These are phyloP conservation scores for Chaetogeoica ovagalla DNA, from an alignment of 2,888 invertebrate genomes.

Conservation along the genomic window DNA sequence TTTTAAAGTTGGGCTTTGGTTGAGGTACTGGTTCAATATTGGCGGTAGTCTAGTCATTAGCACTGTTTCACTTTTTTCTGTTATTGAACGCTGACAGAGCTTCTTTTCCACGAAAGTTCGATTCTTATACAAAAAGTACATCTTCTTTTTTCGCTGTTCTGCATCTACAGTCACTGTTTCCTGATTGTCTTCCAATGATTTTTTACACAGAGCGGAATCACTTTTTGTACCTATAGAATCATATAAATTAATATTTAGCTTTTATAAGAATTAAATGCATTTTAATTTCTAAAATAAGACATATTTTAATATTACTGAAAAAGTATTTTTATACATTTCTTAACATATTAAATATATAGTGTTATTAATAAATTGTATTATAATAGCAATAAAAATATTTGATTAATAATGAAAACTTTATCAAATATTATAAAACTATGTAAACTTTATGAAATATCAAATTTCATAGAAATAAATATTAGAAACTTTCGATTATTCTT, in stretches of 20 bases:
- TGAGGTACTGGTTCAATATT: conserved; percentile 46
- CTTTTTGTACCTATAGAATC: conserved; percentile 39
- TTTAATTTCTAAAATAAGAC: background rate
- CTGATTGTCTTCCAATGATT: conserved; percentile 10
- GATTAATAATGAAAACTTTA: too few species aligned
- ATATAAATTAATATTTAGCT: background rate
- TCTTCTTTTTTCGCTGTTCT: conserved; percentile 46
- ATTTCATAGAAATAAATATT: too few species aligned
- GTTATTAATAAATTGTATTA: background rate
- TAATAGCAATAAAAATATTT: too few species aligned
- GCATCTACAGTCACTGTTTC: conserved; percentile 13
- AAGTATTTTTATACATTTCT: background rate
- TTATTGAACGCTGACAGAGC: conserved; percentile 18
- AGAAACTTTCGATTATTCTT: too few species aligned
- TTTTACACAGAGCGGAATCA: conserved; percentile 42
- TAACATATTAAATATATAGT: background rate
- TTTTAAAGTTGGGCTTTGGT: conserved; percentile 27
- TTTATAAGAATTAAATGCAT: background rate
- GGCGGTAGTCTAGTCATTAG: conserved; percentile 38
- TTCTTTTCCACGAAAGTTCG: conserved; percentile 49
- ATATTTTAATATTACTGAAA: background rate
- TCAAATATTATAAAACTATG: too few species aligned
- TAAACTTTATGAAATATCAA: too few species aligned
- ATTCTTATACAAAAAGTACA: conserved; percentile 48
- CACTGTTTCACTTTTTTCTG: conserved; percentile 9